Evolutionary conservation across 2,113 vertebrate species (phyloP), one percentile per base, ranked within the genome.

Genomic region (Solea solea): DNA sequence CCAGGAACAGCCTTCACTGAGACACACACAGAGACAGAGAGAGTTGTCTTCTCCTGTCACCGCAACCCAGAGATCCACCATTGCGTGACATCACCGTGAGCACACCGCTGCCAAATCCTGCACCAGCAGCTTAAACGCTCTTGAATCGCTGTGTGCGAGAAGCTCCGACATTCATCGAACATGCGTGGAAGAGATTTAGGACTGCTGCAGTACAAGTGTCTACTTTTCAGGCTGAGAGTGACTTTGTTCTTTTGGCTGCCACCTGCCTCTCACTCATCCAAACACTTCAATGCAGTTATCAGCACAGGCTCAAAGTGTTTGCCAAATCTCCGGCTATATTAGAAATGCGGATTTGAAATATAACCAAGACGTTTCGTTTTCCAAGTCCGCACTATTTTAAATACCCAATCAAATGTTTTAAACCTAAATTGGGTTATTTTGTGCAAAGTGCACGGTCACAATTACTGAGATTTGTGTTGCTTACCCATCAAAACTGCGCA

Each of bases 241-340:
- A 83, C 51, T 81, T 67, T 71, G 71, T 77, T 82, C 73, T 73
- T 82, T 84, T 84, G 61, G 72, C 64, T 78, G 77, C 72, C 78
- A 84, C 82, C 80, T 87, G 76, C 60, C 70, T 68, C 71, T 79
- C 53, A 46, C 51, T 54, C 64, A 69, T 68, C 74, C 71, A 74
- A 83, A 84, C 77, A 68, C 64, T 72, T 82, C 42, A 53, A 50
- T 59, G 10, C 40, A 74, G 72, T 79, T 65, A 69, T 65, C 72
- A 68, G 78, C 64, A 75, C 74, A 74, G 40, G 71, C 70, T 75
- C 58, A 14, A 41, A 56, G 16, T 78, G 42, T 66, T 78, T 78
- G 72, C 51, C 65, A 68, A 80, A 78, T 80, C 34, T 72, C 5
- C 6, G 40, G 63, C 72, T 80, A 48, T 63, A 78, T 51, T 64